phyloP scores from a whole-genome alignment of 2,888 invertebrate genomes.

The Diarsia rubi region DNA sequence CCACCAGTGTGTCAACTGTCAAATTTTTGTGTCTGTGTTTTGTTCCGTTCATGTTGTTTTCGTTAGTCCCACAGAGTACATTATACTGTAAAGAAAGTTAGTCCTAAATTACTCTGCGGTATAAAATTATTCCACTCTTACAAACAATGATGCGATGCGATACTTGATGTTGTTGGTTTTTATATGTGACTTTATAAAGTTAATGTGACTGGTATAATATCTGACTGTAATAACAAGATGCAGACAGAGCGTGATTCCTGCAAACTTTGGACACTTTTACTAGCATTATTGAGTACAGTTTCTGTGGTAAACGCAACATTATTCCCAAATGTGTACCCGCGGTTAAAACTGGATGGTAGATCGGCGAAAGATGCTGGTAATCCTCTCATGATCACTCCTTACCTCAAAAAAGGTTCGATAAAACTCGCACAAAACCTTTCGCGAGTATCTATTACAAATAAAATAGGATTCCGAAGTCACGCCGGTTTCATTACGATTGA shows the following conservation, averaged over 20 bases:
- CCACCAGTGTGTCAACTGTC: too few relatives aligned
- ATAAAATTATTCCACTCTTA: too few relatives aligned
- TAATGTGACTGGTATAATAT: not conserved
- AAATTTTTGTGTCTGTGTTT: too few relatives aligned
- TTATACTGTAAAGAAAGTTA: too few relatives aligned
- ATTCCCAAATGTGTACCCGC: conserved; percentile 82
- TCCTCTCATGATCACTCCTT: conserved; percentile 91
- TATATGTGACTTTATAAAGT: not conserved
- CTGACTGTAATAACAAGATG: not conserved
- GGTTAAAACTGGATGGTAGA: conserved; percentile 75
- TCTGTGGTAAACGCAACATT: conserved; percentile 55
- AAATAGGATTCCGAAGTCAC: conserved; percentile 88
- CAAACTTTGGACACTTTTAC: conserved; percentile 16
- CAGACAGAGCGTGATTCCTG: conserved; percentile 2
- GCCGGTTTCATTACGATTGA: conserved; percentile 92
- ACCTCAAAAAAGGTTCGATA: conserved; percentile 88
- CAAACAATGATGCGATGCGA: not conserved
- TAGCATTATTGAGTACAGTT: conserved; percentile 33
- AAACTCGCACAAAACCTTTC: conserved; percentile 85
- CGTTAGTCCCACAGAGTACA: too few relatives aligned
- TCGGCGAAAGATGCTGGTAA: conserved; percentile 73
- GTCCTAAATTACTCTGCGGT: not conserved
- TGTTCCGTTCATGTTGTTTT: too few relatives aligned
- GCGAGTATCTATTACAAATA: conserved; percentile 78
- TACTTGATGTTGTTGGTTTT: not conserved